phyloP scores from a whole-genome alignment of 2,888 invertebrate genomes.

The Sinelater perroti region DNA sequence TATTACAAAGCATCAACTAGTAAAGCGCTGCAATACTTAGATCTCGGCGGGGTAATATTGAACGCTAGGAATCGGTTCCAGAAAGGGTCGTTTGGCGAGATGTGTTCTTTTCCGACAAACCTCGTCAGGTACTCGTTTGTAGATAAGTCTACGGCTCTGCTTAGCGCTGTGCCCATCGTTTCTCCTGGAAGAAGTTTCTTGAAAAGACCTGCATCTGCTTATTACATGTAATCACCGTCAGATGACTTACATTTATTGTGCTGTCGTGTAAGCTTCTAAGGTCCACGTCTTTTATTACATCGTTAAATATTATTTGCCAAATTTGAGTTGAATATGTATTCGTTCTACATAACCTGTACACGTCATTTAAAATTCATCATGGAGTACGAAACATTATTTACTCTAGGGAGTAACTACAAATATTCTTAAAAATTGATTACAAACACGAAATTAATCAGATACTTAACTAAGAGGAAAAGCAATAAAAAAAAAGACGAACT shows the following conservation, averaged over 20 bases:
- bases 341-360: slow-evolving; percentile 47
- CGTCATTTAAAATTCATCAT: slow-evolving; percentile 39
- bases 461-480: too few species aligned
- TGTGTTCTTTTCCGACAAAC: slow-evolving; percentile 81
- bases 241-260: too few species aligned
- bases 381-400: not conserved
- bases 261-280: too few species aligned
- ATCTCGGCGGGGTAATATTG: slow-evolving; percentile 83
- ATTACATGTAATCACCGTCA: too few species aligned
- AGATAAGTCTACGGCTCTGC: slow-evolving; percentile 80
- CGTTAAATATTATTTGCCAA: too few species aligned
- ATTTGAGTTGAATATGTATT: slow-evolving; percentile 16
- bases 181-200: not conserved
- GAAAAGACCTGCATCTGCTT: too few species aligned
- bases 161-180: slow-evolving; percentile 83
- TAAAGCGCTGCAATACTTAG: slow-evolving; percentile 66
- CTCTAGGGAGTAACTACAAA: too few species aligned
- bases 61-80: slow-evolving; percentile 96
- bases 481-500: too few species aligned
- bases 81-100: slow-evolving; percentile 87
- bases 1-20: not conserved
- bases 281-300: too few species aligned
- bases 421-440: too few species aligned
- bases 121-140: slow-evolving; percentile 81
- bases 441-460: too few species aligned